A percentile compares a stretch with the other conserved stretches of the same genome.
Conservation (phyloP, 2,797 vertebrate genomes). For the Micropoecilia bifurca region DNA sequence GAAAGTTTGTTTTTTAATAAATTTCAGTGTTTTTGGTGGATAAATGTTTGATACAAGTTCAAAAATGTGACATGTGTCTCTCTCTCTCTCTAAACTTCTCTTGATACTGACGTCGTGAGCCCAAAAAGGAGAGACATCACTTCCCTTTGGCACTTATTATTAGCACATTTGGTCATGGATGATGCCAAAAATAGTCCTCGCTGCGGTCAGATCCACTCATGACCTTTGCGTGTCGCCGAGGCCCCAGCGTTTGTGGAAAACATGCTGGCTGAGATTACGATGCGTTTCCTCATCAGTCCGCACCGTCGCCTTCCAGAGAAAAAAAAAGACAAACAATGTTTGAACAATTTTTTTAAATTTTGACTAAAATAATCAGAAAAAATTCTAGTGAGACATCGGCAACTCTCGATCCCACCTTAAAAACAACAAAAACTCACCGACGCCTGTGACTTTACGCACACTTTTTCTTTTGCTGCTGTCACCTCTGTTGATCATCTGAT, state of each 20-base stretch:
- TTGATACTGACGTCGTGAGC: conserved; percentile 1
- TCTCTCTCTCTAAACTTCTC: conserved; percentile 20
- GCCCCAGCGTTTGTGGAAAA: conserved; percentile 1
- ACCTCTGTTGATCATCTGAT: conserved; percentile 13
- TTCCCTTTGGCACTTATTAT: conserved; percentile 60
- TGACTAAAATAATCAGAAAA: not conserved
- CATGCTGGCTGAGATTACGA: conserved; percentile 3
- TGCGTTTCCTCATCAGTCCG: not conserved
- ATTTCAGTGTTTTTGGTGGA: not conserved
- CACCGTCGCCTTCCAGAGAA: not conserved
- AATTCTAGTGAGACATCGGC: not conserved
- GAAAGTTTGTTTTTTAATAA: not conserved
- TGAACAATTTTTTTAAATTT: too few species aligned
- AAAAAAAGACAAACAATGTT: not conserved
- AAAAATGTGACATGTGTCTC: conserved; percentile 9
- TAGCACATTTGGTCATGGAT: conserved; percentile 38
- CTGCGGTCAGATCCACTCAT: conserved; percentile 42
- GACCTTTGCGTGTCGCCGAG: conserved; percentile 27
- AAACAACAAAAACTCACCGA: conserved; percentile 9
- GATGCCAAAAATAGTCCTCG: conserved; percentile 38
- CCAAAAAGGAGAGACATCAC: conserved; percentile 45
- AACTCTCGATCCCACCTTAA: not conserved
- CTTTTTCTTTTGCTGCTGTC: conserved; percentile 1
- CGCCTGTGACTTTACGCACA: conserved; percentile 34
- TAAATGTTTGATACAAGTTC: not conserved